Evolutionary conservation across 2,888 invertebrate genomes (phyloP), one percentile per base, ranked within the genome.

Genomic region (Xestia xanthographa): DNA sequence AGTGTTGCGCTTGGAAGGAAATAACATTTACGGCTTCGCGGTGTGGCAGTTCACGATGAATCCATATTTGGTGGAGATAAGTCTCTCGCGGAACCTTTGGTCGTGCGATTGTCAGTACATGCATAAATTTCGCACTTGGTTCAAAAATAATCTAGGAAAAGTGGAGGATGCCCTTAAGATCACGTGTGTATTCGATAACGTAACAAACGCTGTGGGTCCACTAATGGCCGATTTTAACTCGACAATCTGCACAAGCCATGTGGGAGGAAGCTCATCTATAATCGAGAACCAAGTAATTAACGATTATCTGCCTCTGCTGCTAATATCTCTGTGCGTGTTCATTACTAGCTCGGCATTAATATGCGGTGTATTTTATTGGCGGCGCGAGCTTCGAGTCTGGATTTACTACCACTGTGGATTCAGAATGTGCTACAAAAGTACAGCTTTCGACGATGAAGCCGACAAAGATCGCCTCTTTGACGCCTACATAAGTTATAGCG

Each of bases 401-500:
- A 97, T 98, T 72, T 98, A 98, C 90, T 98, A 98, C 75, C 98
- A 98, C 85, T 99, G 98, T 94, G 98, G 99, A 72, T 97, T 98
- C 80, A 97, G 98, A 90, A 98, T 98, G 96, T 99, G 99, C 94
- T 98, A 98, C 95, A 98, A 98, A 94, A 98, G 98, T 48, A 97
- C 98, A 11, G 97, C 97, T 43, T 98, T 98, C 87, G 98, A 98
- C 90, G 98, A 98, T 90, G 98, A 98, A 94, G 98, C 98, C 90
- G 98, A 98, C 93, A 98, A 98, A 95, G 98, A 98, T 94, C 97
- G 98, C 88, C 97, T 99, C 68, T 99, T 98, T 94, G 99, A 99
- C 95, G 99, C 99, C 73, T 99, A 99, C 96, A 98, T 99, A 86
- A 98, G 98, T 90, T 99, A 99, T 96, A 98, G 99, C 92, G 98